These are phyloP conservation scores for Lampris incognitus DNA, from an alignment of 2,113 vertebrate genomes.

Conservation along the genomic window DNA sequence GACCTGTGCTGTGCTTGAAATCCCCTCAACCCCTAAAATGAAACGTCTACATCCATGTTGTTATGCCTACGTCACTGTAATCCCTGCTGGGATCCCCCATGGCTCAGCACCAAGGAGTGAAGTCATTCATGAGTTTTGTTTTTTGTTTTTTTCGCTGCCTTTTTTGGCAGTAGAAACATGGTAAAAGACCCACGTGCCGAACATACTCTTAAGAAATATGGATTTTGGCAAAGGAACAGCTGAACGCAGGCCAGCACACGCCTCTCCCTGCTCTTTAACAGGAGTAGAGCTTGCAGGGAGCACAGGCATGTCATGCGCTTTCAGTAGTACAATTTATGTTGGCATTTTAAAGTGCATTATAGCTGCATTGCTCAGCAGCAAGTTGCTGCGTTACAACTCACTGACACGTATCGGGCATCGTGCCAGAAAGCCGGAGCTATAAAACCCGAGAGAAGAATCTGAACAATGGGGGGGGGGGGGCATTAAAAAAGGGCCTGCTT, in stretches of 20 bases:
- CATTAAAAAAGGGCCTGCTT: slow-evolving; percentile 15
- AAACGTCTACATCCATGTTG: slow-evolving; percentile 23
- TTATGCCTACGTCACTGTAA: slow-evolving; percentile 58
- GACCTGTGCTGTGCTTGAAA: slow-evolving; percentile 4
- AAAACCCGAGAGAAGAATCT: slow-evolving; percentile 28
- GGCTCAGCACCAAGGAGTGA: slow-evolving; percentile 66
- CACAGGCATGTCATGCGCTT: slow-evolving; percentile 15
- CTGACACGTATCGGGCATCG: not conserved
- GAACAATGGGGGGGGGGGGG: slow-evolving; percentile 21
- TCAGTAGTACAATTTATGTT: slow-evolving; percentile 13
- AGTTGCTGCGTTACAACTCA: slow-evolving; percentile 19
- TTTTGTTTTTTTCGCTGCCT: slow-evolving; percentile 23
- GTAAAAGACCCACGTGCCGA: slow-evolving; percentile 50
- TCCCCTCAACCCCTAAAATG: slow-evolving; percentile 17
- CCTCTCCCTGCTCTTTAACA: slow-evolving; percentile 34
- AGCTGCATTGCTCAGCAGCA: not conserved
- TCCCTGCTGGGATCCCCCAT: slow-evolving; percentile 70
- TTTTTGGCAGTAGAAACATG: slow-evolving; percentile 74
- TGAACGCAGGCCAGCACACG: slow-evolving; percentile 77
- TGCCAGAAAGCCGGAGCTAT: not conserved
- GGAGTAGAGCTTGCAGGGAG: slow-evolving; percentile 44
- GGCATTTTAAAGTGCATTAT: slow-evolving; percentile 30
- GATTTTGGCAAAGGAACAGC: slow-evolving; percentile 77
- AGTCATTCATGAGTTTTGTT: slow-evolving; percentile 60
- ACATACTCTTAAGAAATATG: slow-evolving; percentile 61